Percentiles rank a stretch among this genome's conserved stretches.
These are phyloP conservation scores for Aplysina aerophoba DNA, from an alignment of 37 sponge, comb jelly and placozoan genomes.

Conservation along the genomic window DNA sequence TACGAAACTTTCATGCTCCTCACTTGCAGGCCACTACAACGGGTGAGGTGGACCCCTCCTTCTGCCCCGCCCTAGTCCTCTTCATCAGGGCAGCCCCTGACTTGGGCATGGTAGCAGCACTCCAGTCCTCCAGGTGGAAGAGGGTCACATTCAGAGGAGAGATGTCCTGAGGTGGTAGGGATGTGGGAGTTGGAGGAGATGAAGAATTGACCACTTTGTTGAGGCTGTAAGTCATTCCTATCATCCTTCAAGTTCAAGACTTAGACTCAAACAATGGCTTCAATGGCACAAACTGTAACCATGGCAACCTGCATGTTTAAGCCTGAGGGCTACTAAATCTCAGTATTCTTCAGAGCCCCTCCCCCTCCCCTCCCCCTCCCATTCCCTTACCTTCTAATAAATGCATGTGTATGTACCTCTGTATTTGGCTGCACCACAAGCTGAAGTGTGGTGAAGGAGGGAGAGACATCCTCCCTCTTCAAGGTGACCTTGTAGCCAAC, in stretches of 20 bases:
- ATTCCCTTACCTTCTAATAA: no score
- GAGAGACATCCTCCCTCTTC: neutral
- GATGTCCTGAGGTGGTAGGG: no score
- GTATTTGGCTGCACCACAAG: neutral
- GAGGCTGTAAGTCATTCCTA: no score
- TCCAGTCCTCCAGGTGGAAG: neutral
- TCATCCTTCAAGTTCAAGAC: no score
- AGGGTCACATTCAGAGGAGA: neutral
- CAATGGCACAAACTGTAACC: neutral
- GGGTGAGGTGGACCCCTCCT: neutral
- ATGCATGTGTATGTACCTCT: no score
- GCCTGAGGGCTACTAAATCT: no score
- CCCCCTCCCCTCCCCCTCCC: no score
- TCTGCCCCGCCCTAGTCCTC: neutral
- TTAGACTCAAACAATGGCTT: no score
- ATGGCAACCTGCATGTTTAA: neutral
- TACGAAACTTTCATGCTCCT: neutral
- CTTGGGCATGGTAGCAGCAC: neutral
- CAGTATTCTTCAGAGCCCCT: no score
- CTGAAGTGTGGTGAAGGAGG: neutral
- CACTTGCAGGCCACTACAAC: conserved; percentile 12
- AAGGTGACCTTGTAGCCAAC: neutral
- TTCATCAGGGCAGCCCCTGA: neutral
- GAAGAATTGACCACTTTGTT: no score
- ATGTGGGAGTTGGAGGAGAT: no score